Evolutionary conservation across 2,113 vertebrate genomes (phyloP), one percentile per base, ranked within the genome.

Genomic region (Cyphomyrus discorhynchus): DNA sequence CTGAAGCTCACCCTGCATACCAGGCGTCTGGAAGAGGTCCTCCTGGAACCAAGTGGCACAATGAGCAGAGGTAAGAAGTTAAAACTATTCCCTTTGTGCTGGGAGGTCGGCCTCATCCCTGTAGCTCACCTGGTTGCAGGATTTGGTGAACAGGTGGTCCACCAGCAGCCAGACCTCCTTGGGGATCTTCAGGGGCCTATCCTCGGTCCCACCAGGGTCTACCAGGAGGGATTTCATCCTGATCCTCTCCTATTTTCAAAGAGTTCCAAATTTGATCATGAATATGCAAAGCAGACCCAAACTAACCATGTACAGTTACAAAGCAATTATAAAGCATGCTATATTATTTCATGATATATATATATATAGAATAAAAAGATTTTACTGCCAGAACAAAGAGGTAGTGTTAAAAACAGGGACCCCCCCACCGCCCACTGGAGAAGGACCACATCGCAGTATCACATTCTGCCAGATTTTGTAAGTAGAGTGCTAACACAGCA

Each of bases 151-250:
- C 86, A 99, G 96, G 92, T 99, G 98, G 93, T 99, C 97, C 90
- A 99, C 97, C 91, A 99, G 95, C 89, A 99, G 96, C 98, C 98
- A 99, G 90, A 99, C 96, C 94, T 99, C 98, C 92, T 99, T 99
- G 0, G 98, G 98, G 91, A 99, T 96, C 92, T 98, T 97, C 82
- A 99, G 95, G 2, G 97, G 97, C 92, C 91, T 95, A 88, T 97
- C 98, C 0, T 95, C 92, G 0, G 94, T 90, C 39, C 95, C 94
- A 86, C 96, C 93, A 0, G 91, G 93, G 10, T 99, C 97, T 90
- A 93, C 93, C 89, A 96, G 92, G 88, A 96, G 93, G 91, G 97
- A 95, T 77, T 93, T 97, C 91, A 98, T 88, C 84, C 96, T 92
- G 0, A 96, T 96, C 90, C 95, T 97, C 94, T 99, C 98, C 98